Evolutionary conservation across 2,888 invertebrate species (phyloP), one percentile per base, ranked within the genome.

Genomic region (Barypeithes pellucidus): DNA sequence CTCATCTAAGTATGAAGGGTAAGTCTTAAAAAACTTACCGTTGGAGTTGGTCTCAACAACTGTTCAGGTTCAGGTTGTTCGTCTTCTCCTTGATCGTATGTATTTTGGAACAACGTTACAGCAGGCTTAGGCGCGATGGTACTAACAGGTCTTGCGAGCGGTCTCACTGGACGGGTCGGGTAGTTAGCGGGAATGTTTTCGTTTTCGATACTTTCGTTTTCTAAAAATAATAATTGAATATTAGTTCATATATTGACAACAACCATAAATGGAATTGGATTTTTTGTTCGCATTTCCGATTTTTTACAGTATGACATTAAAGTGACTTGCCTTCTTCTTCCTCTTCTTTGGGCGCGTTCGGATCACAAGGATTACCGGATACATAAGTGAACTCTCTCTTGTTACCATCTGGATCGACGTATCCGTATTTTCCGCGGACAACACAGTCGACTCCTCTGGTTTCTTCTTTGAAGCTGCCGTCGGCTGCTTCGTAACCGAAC

Each of bases 381-480:
- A 94, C 94, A 86, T 95, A 95, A 4, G 93, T 94, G 86, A 95
- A 95, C 85, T 95, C 95, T 77, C 95, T 87, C 82, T 94, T 94
- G 87, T 94, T 94, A 78, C 95, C 95, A 79, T 94, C 94, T 0
- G 95, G 95, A 86, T 95, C 95, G 11, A 95, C 88, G 87, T 95
- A 95, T 20, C 95, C 95, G 85, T 95, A 95, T 85, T 95, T 95
- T 65, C 95, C 95, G 73, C 94, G 89, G 4, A 95, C 95, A 0
- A 95, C 94, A 84, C 95, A 95, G 86, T 95, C 95, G 0, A 93
- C 93, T 59, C 94, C 95, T 72, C 95, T 87, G 2, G 94, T 95
- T 85, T 95, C 95, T 82, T 95, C 95, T 82, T 95, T 95, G 88
- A 95, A 95, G 75, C 93, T 93, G 0, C 95, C 95, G 81, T 95